Evolutionary conservation across 2,113 vertebrate species (phyloP).

Genomic region (Aegithalos caudatus): DNA sequence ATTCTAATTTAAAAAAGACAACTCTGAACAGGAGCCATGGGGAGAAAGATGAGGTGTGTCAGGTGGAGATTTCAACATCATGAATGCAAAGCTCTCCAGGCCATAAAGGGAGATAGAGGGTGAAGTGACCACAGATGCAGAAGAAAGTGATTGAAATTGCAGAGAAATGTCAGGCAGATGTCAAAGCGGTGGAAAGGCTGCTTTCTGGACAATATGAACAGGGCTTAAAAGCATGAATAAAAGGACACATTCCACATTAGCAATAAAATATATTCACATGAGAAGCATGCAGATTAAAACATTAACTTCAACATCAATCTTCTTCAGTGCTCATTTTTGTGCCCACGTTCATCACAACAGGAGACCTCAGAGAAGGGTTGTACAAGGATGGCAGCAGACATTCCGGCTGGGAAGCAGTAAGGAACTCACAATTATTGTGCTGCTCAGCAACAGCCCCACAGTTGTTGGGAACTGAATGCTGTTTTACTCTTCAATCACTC

Average conservation of each 20-base stretch:
- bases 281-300: background rate
- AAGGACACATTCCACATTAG: background rate
- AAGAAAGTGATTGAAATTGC: background rate
- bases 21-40: background rate
- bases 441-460: background rate
- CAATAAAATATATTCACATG: background rate
- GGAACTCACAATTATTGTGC: background rate
- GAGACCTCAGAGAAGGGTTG: background rate
- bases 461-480: background rate
- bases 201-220: background rate
- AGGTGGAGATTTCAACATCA: background rate
- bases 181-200: background rate
- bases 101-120: background rate
- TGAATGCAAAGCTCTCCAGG: background rate
- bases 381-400: background rate
- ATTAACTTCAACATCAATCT: background rate
- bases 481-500: background rate
- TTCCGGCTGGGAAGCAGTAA: background rate
- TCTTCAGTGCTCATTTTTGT: background rate
- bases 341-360: rapidly evolving
- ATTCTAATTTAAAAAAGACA: background rate
- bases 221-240: background rate
- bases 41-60: background rate
- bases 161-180: background rate
- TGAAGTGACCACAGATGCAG: background rate